phyloP scores from a whole-genome alignment of 1,140 invertebrate genomes.

The Drosophila paulistorum region DNA sequence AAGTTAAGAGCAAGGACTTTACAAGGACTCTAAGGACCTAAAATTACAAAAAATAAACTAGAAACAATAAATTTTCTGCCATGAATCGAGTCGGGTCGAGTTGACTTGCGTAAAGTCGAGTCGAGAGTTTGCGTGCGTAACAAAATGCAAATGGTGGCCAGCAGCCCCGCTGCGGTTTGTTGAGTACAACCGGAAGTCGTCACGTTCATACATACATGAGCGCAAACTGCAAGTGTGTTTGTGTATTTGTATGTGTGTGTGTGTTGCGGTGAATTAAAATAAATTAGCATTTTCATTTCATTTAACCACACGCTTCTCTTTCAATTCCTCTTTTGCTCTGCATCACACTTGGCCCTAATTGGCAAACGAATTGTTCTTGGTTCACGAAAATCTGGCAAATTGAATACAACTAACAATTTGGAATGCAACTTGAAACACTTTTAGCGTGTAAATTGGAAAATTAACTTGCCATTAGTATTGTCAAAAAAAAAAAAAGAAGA shows the following conservation, averaged over 20 bases:
- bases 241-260: neutral
- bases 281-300: conserved; percentile 56
- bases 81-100: neutral
- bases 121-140: conserved; percentile 5
- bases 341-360: neutral
- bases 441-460: conserved; percentile 51
- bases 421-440: conserved; percentile 8
- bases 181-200: conserved; percentile 14
- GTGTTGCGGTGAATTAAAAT: conserved; percentile 39
- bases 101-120: neutral
- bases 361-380: conserved; percentile 4
- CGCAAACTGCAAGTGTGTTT: neutral
- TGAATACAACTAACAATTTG: conserved; percentile 14
- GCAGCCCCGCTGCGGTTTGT: neutral
- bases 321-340: neutral
- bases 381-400: conserved; percentile 20
- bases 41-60: conserved; percentile 5
- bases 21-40: neutral
- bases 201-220: conserved; percentile 12
- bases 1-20: neutral
- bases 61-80: conserved; percentile 10
- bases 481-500: neutral
- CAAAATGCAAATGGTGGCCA: conserved; percentile 4
- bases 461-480: conserved; percentile 46
- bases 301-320: neutral